Evolutionary conservation across 2,888 invertebrate genomes (phyloP).

Genomic region (Monopis laevigella): DNA sequence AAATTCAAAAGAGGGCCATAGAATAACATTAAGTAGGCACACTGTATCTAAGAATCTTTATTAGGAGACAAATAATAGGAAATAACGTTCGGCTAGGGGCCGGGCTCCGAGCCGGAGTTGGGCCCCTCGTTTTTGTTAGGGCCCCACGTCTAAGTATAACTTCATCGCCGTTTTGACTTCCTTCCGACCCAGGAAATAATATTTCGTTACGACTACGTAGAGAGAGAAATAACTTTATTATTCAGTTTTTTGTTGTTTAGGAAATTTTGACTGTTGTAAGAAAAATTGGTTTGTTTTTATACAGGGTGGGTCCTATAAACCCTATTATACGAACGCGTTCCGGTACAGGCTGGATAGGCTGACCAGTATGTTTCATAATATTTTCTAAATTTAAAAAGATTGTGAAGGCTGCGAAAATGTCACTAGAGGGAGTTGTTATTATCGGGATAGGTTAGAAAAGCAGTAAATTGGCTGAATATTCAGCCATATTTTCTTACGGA

Average conservation of each 20-base stretch:
- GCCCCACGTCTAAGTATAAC: constrained; percentile 43
- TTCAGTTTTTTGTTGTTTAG: constrained; percentile 12
- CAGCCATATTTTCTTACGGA: too few relatives aligned
- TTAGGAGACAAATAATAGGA: constrained; percentile 44
- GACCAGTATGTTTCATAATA: too few relatives aligned
- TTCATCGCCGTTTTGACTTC: constrained; percentile 52
- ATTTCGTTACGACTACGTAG: constrained; percentile 34
- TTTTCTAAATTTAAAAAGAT: too few relatives aligned
- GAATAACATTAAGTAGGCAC: constrained; percentile 4
- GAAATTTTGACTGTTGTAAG: constrained; percentile 10
- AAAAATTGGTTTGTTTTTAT: constrained; percentile 9
- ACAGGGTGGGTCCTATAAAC: too few relatives aligned
- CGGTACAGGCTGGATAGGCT: too few relatives aligned
- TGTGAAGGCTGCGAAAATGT: too few relatives aligned
- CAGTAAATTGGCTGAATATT: too few relatives aligned
- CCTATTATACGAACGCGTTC: too few relatives aligned
- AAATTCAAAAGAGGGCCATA: constrained; percentile 9
- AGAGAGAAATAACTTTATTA: constrained; percentile 12
- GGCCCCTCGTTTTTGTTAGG: constrained; percentile 47
- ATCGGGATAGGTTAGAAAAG: too few relatives aligned
- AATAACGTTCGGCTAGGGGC: constrained; percentile 31
- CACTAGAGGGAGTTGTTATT: too few relatives aligned
- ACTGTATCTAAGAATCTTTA: constrained; percentile 15
- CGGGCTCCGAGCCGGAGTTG: constrained; percentile 14
- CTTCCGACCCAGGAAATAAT: constrained; percentile 47